A percentile compares a stretch with the other conserved stretches of the same genome.
phyloP scores from a whole-genome alignment of 1,140 invertebrate genomes.

The Lasioglossum baleicum region DNA sequence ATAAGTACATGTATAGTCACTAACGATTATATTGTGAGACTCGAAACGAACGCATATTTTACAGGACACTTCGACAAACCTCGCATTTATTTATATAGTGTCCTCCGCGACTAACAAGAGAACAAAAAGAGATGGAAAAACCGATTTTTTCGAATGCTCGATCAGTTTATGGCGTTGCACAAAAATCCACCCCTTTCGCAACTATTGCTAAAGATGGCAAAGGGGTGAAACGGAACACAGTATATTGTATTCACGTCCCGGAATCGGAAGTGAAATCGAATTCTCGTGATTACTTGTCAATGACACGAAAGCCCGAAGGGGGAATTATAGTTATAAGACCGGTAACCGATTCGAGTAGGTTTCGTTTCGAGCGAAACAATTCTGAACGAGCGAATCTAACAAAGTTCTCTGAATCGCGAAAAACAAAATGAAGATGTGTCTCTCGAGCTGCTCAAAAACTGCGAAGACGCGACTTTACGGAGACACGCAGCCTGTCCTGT shows the following conservation, averaged over 20 bases:
- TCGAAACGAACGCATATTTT: conserved; percentile 50
- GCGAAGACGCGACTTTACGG: conserved; percentile 5
- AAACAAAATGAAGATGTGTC: background rate
- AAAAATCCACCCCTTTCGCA: background rate
- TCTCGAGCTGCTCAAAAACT: conserved; percentile 6
- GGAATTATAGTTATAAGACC: conserved; percentile 24
- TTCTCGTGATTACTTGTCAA: conserved; percentile 18
- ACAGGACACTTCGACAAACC: conserved; percentile 50
- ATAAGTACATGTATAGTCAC: conserved; percentile 52
- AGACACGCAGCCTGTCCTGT: background rate
- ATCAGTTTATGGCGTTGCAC: conserved; percentile 36
- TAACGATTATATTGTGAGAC: conserved; percentile 39
- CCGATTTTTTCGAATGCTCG: conserved; percentile 33
- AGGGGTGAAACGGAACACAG: background rate
- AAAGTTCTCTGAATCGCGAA: background rate
- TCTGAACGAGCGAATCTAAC: background rate
- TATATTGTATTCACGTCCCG: background rate
- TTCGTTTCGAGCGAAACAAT: background rate
- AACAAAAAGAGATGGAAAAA: background rate
- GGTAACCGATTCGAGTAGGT: conserved; percentile 11
- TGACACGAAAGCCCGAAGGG: background rate
- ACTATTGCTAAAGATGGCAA: background rate
- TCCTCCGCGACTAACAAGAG: conserved; percentile 4
- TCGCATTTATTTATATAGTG: conserved; percentile 63
- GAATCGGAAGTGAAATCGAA: conserved; percentile 3